phyloP scores from a whole-genome alignment of 2,113 vertebrate species.

The Accipiter virgatus region DNA sequence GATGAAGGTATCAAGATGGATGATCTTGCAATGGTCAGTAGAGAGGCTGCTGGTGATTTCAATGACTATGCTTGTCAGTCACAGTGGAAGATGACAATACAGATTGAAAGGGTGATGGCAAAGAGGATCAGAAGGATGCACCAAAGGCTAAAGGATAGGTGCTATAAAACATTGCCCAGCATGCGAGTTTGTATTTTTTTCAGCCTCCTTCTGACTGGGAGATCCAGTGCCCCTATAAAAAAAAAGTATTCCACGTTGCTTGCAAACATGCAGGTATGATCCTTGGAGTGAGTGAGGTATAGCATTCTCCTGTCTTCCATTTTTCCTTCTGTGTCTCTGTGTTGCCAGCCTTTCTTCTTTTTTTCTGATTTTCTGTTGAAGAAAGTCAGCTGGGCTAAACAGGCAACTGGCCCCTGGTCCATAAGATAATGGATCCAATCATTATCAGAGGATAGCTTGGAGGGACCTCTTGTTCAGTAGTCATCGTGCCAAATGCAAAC shows the following conservation, averaged over 20 bases:
- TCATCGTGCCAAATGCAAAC: not conserved
- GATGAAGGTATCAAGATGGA: not conserved
- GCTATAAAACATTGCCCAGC: not conserved
- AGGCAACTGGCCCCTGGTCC: not conserved
- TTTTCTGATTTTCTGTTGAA: not conserved
- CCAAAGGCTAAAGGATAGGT: not conserved
- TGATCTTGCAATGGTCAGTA: not conserved
- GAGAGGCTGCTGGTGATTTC: not conserved
- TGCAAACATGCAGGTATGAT: not conserved
- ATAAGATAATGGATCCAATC: not conserved
- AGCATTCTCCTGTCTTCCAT: not conserved
- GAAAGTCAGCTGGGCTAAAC: not conserved
- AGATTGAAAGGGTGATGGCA: not conserved
- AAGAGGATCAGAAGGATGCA: not conserved
- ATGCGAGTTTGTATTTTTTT: not conserved
- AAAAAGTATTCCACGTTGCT: not conserved
- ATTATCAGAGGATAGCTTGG: not conserved
- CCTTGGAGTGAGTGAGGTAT: not conserved
- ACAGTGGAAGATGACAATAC: not conserved
- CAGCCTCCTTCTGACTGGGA: not conserved
- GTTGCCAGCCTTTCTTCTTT: not conserved
- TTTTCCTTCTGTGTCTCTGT: not conserved
- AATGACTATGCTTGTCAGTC: not conserved
- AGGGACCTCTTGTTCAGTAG: not conserved
- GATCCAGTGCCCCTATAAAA: not conserved